Base-by-base conservation (phyloP, 2,888 invertebrate species). In the Synanthedon vespiformis region DNA sequence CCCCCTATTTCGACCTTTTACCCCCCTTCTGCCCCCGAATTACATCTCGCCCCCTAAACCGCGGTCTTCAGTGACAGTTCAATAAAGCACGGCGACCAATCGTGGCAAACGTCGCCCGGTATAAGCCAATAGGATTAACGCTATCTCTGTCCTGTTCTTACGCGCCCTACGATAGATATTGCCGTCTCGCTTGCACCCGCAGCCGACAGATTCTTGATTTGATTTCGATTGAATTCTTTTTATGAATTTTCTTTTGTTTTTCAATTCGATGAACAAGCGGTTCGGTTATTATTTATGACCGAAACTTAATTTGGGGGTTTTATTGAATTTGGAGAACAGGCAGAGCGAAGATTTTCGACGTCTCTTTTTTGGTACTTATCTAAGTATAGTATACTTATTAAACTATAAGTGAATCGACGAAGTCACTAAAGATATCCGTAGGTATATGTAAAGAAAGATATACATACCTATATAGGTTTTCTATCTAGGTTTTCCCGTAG, bases 91-190 rank as follows among this genome's bases (percentile, higher is more conserved):
- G 63, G 71, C 81, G 81, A 86, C 87, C 87, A 87, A 87, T 87
- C 84, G 75, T 70, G 76, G 85, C 86, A 87, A 87, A 87, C 83
- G 83, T 87, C 87, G 87, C 74, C 77, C 66, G 70, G 79, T 86
- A 82, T 87, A 87, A 86, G 85, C 87, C 87, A 87, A 86, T 86
- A 84, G 87, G 87, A 87, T 87, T 87, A 87, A 80, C 86, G 80
- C 71, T 79, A 68, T 65, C 41, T 55, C 57, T 57, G 62, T 79
- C 81, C 70, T 75, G 60, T 58, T 81, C 70, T 55, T 40, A 51
- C 70, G 1, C 44, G 1, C 0, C 1, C 11, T 40, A 47, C 48
- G 44, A 53, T 53, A 51, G 27, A 67, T 82, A 55, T 56, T 16
- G 40, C 50, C 51, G 53, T 83, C 84, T 64, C 66, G n/a, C 55